Base-by-base conservation (phyloP, 2,113 vertebrate genomes). In the Cercocebus atys region DNA sequence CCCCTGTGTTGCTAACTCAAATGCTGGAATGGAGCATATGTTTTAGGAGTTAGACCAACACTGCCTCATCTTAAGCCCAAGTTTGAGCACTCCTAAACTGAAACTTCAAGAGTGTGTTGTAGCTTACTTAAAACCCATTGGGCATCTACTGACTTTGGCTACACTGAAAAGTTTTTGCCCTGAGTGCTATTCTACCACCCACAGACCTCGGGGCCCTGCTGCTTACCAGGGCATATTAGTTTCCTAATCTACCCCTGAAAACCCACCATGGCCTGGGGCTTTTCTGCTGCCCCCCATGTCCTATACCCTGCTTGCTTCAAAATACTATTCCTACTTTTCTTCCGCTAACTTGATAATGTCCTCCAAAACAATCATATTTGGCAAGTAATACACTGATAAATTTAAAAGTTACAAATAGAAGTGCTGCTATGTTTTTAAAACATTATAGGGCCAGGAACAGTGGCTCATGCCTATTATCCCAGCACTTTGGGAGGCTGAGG, bases 191-290 rank as follows among this genome's bases (percentile, higher is more conserved):
- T 47, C 38, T 14, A 0, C 7, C 27, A 23, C 52, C 38, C 3
- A 5, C 0, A 57, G 83, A n/a, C 61, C 6, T 18, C 3, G 1
- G 11, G 61, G 20, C 64, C 57, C 43, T 12, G 0, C 13, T 10
- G 3, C 55, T 38, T 40, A 50, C 55, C 47, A 22, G 45, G 38
- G 17, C 23, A 7, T 9, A 23, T 8, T 64, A 35, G 30, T 55
- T 23, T 89, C 81, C 52, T 30, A 11, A 13, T 13, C 57, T 87
- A 64, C 20, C 43, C n/a, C 40, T 32, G 6, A 50, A 88, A 91
- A 50, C 43, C 61, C 43, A 25, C 47, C 1, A 13, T 6, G 38
- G n/a, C 64, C 81, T 66, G 75, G 27, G n/a, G 32, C 38, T 76
- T 57, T 66, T 57, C 64, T 57, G n/a, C 73, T 84, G 45, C 45